These are phyloP conservation scores for Yponomeuta malinellus DNA, from an alignment of 2,888 invertebrate species.

Conservation along the genomic window DNA sequence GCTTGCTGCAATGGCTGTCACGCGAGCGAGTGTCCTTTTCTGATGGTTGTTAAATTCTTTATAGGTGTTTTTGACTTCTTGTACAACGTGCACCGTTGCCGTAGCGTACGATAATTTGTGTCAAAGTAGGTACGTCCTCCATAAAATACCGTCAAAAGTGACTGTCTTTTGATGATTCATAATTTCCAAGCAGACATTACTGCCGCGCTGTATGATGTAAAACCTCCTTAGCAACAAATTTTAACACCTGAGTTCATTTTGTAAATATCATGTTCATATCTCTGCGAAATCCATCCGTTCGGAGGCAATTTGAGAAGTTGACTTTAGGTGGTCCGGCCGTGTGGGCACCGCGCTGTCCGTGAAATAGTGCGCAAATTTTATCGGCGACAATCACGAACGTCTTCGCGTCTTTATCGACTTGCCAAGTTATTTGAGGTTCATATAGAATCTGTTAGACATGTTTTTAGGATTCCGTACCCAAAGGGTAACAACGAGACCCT, in stretches of 20 bases:
- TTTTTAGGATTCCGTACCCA: too few species aligned
- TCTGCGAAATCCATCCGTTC: slow-evolving; percentile 45
- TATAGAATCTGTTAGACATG: neutral
- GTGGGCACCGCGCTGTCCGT: neutral
- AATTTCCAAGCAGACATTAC: neutral
- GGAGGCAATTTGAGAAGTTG: slow-evolving; percentile 46
- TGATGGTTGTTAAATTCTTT: slow-evolving; percentile 58
- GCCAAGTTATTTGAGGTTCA: neutral
- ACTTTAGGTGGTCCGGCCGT: slow-evolving; percentile 10
- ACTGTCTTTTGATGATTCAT: neutral
- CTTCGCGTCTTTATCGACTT: neutral
- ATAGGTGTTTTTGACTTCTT: slow-evolving; percentile 32
- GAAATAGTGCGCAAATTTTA: neutral
- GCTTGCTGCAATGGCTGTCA: slow-evolving; percentile 46
- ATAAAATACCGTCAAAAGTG: neutral
- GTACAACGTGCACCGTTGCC: slow-evolving; percentile 7
- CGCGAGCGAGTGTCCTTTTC: slow-evolving; percentile 46
- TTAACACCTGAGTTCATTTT: slow-evolving; percentile 42
- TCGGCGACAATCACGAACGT: neutral
- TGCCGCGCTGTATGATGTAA: neutral
- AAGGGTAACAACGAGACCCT: too few species aligned
- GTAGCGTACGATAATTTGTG: neutral
- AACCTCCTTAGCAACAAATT: slow-evolving; percentile 3
- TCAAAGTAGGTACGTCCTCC: neutral
- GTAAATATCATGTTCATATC: slow-evolving; percentile 49